Base-by-base conservation (phyloP, 2,888 invertebrate genomes). In the Andrena dorsata region DNA sequence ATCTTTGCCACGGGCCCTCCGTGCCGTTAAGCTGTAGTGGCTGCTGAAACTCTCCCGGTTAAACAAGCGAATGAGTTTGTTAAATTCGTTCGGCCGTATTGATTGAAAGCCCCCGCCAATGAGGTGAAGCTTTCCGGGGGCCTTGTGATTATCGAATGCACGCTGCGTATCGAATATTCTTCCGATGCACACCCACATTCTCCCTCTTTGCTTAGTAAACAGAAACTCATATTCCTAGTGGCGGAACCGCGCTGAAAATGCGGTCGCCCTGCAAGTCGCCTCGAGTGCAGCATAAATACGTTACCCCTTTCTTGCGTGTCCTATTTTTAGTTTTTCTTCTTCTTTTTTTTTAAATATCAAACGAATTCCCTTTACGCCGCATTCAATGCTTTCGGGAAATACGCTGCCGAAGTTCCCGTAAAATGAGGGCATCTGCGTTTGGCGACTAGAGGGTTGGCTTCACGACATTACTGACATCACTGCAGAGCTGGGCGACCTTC, bases 21-120 rank as follows among this genome's bases (percentile, higher is more conserved):
- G 4, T 10, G 51, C 26, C 32, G 51, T 60, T 66, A 47, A 51
- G 23, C 60, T 56, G 68, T 60, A 63, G 71, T 60, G 76, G 16
- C 47, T 68, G 63, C 69, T 78, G 74, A 58, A 74, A 76, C 70
- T 71, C 64, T 49, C 53, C 41, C 51, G 73, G 76, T 84, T 75
- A 83, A 84, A 84, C 85, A 77, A 68, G 49, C 65, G 74, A 76
- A 83, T 60, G 77, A 77, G 82, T 84, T 84, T 84, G 77, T 82
- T 80, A 76, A 82, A 82, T 74, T 84, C 80, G 73, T 64, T 83
- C 70, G 49, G 7, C 47, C 53, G 53, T 68, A 76, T 70, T 47
- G 80, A 77, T 84, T 26, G 74, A 69, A 56, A 60, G 32, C 41
- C 2, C 69, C 69, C 51, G 65, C 41, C 77, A 58, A 82, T 75